phyloP scores from a whole-genome alignment of 1,140 invertebrate genomes.

The Drosophila hydei region DNA sequence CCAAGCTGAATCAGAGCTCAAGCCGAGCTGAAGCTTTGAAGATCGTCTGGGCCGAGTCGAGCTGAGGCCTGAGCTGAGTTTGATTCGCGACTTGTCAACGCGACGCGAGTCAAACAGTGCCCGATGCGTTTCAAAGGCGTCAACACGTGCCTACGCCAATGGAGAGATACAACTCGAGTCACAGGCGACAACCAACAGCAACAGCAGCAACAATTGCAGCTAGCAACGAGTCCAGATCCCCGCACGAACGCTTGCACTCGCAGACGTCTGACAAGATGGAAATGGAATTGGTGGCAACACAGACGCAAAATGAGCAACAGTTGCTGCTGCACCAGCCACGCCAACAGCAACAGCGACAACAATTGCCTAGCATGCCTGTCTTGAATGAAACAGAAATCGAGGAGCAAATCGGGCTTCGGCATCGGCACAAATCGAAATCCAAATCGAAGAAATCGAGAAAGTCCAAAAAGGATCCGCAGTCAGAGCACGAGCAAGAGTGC shows the following conservation, averaged over 20 bases:
- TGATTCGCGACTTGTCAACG: no score
- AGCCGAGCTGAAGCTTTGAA: no score
- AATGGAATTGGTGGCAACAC: neutral
- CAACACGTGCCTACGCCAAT: constrained; percentile 5
- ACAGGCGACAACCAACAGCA: neutral
- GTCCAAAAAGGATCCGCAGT: neutral
- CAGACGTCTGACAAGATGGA: neutral
- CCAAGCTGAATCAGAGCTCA: no score
- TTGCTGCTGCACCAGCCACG: no score
- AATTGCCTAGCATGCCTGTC: constrained; percentile 24
- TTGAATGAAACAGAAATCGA: neutral
- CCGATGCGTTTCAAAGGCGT: constrained; percentile 4
- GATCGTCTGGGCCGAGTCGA: constrained; percentile 2
- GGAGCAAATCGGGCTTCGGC: neutral
- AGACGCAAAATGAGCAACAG: neutral
- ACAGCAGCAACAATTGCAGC: neutral
- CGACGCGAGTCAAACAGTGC: neutral
- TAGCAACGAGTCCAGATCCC: neutral
- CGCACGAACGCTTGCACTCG: neutral
- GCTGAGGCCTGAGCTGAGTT: neutral
- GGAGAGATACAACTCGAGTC: neutral
- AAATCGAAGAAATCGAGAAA: constrained; percentile 6
- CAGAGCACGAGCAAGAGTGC: neutral
- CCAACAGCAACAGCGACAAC: neutral
- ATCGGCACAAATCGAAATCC: neutral